Base-by-base conservation (phyloP, 2,797 vertebrate species). In the Dendrocincla tyrannina region DNA sequence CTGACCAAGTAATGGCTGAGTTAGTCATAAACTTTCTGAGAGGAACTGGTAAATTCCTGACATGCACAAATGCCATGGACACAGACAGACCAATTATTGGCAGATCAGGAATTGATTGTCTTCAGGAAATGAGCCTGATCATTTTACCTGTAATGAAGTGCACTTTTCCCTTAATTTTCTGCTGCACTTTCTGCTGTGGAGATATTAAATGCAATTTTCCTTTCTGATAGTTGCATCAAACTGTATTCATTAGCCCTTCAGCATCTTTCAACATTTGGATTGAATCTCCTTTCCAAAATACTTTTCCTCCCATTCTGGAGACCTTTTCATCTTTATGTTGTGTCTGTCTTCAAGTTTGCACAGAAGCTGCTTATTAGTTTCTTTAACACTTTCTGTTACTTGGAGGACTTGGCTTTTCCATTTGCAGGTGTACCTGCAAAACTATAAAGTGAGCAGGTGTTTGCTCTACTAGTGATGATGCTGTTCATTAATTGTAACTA, bases 61-160 rank as follows among this genome's bases (percentile, higher is more conserved):
- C 35, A n/a, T 25, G 27, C 1, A 5, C 0, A 3, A 33, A 74
- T 9, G 13, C 33, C 20, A 23, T 5, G 53, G 72, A 30, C 30
- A 53, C 8, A 56, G 75, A 33, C 37, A 85, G 47, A 64, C 28
- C 28, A 27, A 28, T 63, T 82, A 60, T 13, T 76, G 78, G 67
- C 35, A 85, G 70, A 39, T 68, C 68, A 93, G 67, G 68, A 92
- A 67, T 37, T 24, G 8, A 89, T 58, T 58, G 13, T 53, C 32
- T 50, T 85, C 64, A 75, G 76, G 41, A 91, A 88, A 85, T 58
- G 69, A 67, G 33, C 24, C 23, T 22, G 13, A 19, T 70, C 30
- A 60, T 85, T 96, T 88, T 95, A 64, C 11, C 82, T 72, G 49
- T 68, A 78, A 88, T 50, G 50, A 93, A 89, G 27, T 50, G 17